Base-by-base conservation (phyloP, 2,797 vertebrate species). In the Cossypha caffra region DNA sequence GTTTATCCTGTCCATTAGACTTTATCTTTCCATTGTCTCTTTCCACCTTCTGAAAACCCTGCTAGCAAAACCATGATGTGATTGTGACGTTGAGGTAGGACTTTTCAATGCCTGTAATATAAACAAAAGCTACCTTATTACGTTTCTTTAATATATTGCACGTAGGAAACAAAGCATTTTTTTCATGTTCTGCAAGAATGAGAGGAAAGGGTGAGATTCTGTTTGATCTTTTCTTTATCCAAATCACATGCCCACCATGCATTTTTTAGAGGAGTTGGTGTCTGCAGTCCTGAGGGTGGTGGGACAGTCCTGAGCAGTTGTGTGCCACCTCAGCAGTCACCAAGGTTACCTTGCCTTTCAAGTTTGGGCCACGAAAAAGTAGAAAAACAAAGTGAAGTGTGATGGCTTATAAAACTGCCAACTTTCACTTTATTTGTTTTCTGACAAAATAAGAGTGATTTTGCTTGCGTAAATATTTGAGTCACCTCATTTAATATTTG, bases 361-460 rank as follows among this genome's bases (percentile, higher is more conserved):
- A 55, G 40, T 58, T 0, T 57, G 26, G 82, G 69, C 50, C 4
- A 10, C 33, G 35, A 35, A 83, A 89, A 78, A 94, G 87, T 62
- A 66, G 92, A 79, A 95, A 94, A 94, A 35, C 64, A 76, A 77
- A 83, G 88, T 66, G 67, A 96, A 94, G 77, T 80, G 26, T 67
- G 78, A 57, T 93, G 92, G 55, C 87, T 97, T 97, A 85, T 76
- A 73, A 86, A 97, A 90, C 84, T 92, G 95, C 94, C 95, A 97
- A 96, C 93, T 57, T 95, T 86, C 88, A 94, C 94, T 94, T 87
- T 85, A 72, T 93, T 94, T 95, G 66, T 95, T 93, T 96, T 93
- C 62, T 94, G 85, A 77, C 66, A 96, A 93, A 93, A 67, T 88
- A 86, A 93, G 72, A 74, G 81, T 86, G 71, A 21, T 51, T 95